Evolutionary conservation across 2,888 invertebrate species (phyloP), one percentile per base, ranked within the genome.

Genomic region (Drosophila basisetae): DNA sequence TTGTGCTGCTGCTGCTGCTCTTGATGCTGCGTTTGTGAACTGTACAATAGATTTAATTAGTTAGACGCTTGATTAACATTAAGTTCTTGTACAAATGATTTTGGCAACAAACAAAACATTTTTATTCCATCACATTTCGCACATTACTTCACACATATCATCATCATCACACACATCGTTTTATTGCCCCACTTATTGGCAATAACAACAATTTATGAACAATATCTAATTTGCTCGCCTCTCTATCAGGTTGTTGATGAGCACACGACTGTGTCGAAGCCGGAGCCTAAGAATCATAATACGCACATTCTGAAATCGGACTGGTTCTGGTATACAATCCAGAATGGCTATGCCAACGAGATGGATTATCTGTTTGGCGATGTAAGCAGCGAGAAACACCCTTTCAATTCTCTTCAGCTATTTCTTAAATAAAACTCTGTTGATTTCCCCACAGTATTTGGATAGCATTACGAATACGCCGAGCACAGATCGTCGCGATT

Each of bases 291-390:
- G 73, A 94, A 93, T 61, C 94, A 95, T 75, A 95, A 95, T 84
- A 96, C 96, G 35, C 96, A 96, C 92, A 95, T 98, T 77, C 96
- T 98, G 64, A 97, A 97, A 94, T 97, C 97, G 9, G 98, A 99
- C 94, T 99, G 99, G 99, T 99, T 99, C 94, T 99, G 99, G 99
- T 97, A 97, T 47, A 98, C 98, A 56, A 97, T 99, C 75, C 99
- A 99, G 94, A 98, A 99, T 94, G 98, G 98, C 91, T 97, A 97
- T 80, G 97, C 98, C 74, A 97, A 97, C 91, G 99, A 99, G 93
- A 96, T 96, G 91, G 96, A 98, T 83, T 98, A 98, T 94, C 94
- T 96, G 25, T 97, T 97, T 91, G 96, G 97, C 94, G 96, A 97
- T 94, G 97, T 97, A 94, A 96, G 96, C 95, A 16, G 96, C 95